Conservation (phyloP, 2,797 vertebrate genomes). For the Emydoidea blandingii region DNA sequence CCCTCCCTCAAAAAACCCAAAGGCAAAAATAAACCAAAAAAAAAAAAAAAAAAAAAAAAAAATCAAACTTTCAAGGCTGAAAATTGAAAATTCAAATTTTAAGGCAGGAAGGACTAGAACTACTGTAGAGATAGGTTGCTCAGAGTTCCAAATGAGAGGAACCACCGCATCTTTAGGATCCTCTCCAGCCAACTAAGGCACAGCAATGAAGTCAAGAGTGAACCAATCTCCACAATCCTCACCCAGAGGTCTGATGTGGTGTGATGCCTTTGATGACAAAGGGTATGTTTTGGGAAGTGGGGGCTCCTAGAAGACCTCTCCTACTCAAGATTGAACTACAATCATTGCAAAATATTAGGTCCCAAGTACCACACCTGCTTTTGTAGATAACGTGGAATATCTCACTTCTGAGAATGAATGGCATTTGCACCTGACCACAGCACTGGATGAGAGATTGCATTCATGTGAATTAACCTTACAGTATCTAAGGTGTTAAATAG, state of each 20-base stretch:
- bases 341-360: neutral
- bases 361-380: no score
- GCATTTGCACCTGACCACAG: neutral
- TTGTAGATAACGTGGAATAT: no score
- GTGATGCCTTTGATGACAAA: neutral
- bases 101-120: neutral
- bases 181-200: neutral
- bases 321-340: neutral
- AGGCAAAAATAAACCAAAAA: neutral
- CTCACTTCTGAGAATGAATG: neutral
- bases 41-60: neutral
- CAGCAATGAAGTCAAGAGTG: neutral
- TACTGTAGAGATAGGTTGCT: neutral
- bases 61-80: neutral
- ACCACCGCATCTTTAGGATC: neutral
- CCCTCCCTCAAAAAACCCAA: neutral
- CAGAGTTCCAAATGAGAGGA: neutral
- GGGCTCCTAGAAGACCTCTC: neutral
- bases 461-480: constrained; percentile 25
- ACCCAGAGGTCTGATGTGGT: neutral
- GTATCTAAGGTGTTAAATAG: neutral
- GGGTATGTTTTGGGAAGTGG: neutral
- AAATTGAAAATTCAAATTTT: neutral
- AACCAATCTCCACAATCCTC: neutral
- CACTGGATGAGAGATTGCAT: neutral